A percentile compares a stretch with the other conserved stretches of the same genome.
Evolutionary conservation across 1,140 invertebrate species (phyloP).

Genomic region (Drosophila saltans): DNA sequence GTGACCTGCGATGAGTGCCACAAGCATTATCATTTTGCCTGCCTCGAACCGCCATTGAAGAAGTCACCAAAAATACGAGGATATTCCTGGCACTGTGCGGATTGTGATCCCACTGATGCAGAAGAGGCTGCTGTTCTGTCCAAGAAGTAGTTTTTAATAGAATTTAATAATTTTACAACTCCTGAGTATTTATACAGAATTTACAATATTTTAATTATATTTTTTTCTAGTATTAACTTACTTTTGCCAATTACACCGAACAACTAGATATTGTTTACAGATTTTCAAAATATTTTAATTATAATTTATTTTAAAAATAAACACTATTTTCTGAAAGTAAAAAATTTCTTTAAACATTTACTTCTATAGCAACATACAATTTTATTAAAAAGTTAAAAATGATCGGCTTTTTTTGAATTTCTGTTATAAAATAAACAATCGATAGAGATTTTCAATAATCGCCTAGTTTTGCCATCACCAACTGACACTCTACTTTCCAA

Average conservation of each 20-base stretch:
- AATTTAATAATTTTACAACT: constrained; percentile 1
- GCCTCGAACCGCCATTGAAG: constrained; percentile 95
- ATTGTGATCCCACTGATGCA: constrained; percentile 93
- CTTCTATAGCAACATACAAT: too few relatives aligned
- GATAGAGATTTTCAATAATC: not conserved
- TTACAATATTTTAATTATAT: constrained; percentile 72
- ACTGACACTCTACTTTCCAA: not conserved
- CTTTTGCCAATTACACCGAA: constrained; percentile 7
- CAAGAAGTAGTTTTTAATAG: constrained; percentile 28
- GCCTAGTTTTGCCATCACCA: not conserved
- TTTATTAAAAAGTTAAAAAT: not conserved
- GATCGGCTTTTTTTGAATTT: not conserved
- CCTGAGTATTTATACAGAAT: constrained; percentile 4
- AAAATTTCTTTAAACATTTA: too few relatives aligned
- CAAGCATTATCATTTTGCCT: constrained; percentile 95
- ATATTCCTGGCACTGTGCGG: constrained; percentile 97
- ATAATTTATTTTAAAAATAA: not conserved
- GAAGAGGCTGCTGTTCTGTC: constrained; percentile 60
- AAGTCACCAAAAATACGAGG: constrained; percentile 96
- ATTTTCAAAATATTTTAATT: constrained; percentile 9
- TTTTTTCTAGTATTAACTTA: constrained; percentile 72
- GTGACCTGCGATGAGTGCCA: constrained; percentile 95
- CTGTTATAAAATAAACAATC: not conserved
- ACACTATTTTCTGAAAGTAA: not conserved
- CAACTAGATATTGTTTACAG: not conserved